Conservation (phyloP, 2,113 vertebrate species). For the Laticauda laticaudata region DNA sequence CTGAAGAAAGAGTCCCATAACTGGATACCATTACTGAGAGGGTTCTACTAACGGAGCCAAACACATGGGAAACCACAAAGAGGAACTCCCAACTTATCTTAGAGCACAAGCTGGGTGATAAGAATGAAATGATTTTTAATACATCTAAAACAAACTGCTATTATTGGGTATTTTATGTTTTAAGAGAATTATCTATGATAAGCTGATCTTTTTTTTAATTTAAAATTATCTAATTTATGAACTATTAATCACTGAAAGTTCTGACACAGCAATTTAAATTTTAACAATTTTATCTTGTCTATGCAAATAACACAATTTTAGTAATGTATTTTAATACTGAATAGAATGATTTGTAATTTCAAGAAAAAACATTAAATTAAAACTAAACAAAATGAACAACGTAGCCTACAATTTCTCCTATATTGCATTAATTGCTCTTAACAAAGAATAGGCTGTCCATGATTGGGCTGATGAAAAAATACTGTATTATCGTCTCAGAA, state of each 20-base stretch:
- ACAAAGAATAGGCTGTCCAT: background rate
- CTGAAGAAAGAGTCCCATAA: background rate
- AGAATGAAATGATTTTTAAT: background rate
- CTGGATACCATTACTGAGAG: background rate
- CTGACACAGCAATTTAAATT: background rate
- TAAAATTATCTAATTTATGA: background rate
- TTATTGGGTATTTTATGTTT: background rate
- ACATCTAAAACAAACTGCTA: background rate
- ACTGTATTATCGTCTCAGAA: background rate
- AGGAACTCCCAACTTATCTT: background rate
- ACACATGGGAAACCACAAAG: background rate
- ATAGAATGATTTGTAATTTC: background rate
- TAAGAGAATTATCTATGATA: background rate
- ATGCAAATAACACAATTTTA: background rate
- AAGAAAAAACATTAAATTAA: background rate
- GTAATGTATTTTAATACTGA: background rate
- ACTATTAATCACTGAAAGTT: background rate
- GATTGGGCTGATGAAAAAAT: background rate
- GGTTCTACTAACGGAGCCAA: background rate
- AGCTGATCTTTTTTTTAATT: background rate
- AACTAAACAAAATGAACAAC: background rate
- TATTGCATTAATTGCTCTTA: background rate
- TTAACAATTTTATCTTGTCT: background rate
- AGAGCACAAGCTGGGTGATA: background rate
- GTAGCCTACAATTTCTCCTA: background rate